Evolutionary conservation across 2,888 invertebrate species (phyloP), one percentile per base, ranked within the genome.

Genomic region (Tinea pellionella): DNA sequence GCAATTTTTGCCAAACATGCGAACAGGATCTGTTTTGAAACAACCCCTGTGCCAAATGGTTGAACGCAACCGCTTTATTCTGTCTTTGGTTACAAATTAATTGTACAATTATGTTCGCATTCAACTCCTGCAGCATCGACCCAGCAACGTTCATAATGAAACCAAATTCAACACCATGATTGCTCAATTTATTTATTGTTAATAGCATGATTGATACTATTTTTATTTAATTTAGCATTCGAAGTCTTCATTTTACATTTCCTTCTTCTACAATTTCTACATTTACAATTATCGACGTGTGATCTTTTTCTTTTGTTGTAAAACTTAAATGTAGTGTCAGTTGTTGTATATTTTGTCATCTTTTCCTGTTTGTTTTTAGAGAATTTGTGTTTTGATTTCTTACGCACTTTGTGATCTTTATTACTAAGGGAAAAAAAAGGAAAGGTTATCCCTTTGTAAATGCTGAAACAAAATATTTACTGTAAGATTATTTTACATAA

Each of bases 381-480:
- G 29, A 57, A 32, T 29, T 55, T 55, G 8, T 57, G 13, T 57
- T 57, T 57, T 13, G 30, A 11, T 32, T 57, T 57, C 15, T 57
- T 57, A 13, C 16, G 30, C 15, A 19, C 57, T 15, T 24, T 53
- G 13, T 16, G 53, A 15, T 6, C 13, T 2, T 24, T 24, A 4
- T 57, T 57, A 19, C 29, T 57, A 57, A 29, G 32, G 57, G 57
- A 57, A 57, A 57, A 57, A 57, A 57, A 57, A 16, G 57, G 57
- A 9, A 57, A 15, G 13, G 12, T 32, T 4, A 57, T 57, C 12
- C 32, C 32, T 57, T 9, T 57, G 30, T 15, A 57, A 29, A 6
- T 9, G n/a, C 57, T 57, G 32, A 16, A 57, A 57, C 19, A 15
- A 16, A 57, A 32, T 57, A 57, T n/a, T n/a, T n/a, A n/a, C n/a